Conservation (phyloP, 1,140 invertebrate species). For the Eupristina koningsbergeri region DNA sequence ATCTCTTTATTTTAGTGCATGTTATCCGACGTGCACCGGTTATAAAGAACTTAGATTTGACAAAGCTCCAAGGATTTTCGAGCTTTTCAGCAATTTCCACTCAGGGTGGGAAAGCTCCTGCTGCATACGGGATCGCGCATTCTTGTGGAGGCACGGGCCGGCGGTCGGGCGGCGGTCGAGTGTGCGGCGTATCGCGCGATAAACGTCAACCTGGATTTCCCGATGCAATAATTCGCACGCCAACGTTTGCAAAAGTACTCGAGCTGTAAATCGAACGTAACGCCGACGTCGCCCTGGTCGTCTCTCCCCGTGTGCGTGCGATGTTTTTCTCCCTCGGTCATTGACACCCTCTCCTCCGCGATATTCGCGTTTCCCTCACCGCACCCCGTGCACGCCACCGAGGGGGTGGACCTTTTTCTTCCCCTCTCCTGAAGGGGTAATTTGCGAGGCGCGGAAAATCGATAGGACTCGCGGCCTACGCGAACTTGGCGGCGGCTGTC, state of each 20-base stretch:
- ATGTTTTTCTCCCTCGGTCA: constrained; percentile 15
- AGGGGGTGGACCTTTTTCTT: not conserved
- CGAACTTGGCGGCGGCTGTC: not conserved
- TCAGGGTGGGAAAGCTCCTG: too few species aligned
- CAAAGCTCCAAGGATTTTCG: not conserved
- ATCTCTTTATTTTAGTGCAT: not conserved
- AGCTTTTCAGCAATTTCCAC: not conserved
- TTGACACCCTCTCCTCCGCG: constrained; percentile 16
- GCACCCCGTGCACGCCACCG: not conserved
- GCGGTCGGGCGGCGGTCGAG: not conserved
- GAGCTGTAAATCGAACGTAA: constrained; percentile 11
- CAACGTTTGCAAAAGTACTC: not conserved
- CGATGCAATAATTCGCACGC: constrained; percentile 43
- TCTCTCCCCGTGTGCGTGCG: too few species aligned
- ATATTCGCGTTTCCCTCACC: constrained; percentile 37
- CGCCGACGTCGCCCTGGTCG: too few species aligned
- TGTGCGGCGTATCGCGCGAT: constrained; percentile 34
- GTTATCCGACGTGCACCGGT: too few species aligned
- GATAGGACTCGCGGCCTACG: not conserved
- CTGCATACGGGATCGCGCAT: too few species aligned
- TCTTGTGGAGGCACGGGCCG: not conserved
- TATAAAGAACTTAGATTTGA: not conserved
- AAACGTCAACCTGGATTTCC: constrained; percentile 49
- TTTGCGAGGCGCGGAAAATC: constrained; percentile 17
- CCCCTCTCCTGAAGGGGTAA: not conserved